A percentile compares a stretch with the other conserved stretches of the same genome.
Conservation (phyloP, 2,113 vertebrate species). For the Oreocharis arfaki region DNA sequence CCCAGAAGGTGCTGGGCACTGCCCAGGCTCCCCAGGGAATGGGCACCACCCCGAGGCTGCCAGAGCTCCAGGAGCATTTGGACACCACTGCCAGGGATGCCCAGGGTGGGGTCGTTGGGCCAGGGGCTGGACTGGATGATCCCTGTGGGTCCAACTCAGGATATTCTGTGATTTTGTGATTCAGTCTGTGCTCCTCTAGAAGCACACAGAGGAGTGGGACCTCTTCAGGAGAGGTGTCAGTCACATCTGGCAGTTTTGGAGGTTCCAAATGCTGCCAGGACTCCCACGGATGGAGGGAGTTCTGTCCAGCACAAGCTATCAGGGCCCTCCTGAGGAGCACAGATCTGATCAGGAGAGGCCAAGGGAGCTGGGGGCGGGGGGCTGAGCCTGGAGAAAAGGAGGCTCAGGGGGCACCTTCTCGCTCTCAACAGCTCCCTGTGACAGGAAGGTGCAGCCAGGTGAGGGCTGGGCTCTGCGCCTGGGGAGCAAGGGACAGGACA, state of each 20-base stretch:
- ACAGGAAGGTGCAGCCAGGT: not conserved
- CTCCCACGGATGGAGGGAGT: rapidly evolving
- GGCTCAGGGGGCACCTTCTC: not conserved
- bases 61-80: not conserved
- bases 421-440: not conserved
- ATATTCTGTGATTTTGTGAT: not conserved
- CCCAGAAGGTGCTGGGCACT: not conserved
- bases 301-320: not conserved
- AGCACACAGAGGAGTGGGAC: not conserved
- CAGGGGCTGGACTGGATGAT: not conserved
- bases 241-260: not conserved
- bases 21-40: not conserved
- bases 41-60: not conserved
- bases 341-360: not conserved
- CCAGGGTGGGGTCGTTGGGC: not conserved
- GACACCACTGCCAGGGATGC: rapidly evolving
- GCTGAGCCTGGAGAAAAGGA: not conserved
- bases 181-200: not conserved
- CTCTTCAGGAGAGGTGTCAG: not conserved
- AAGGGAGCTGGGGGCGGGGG: not conserved
- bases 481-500: not conserved
- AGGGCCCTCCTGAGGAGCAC: not conserved
- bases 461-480: not conserved
- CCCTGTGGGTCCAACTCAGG: not conserved
- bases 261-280: not conserved